These are phyloP conservation scores for Stenoptilia bipunctidactyla DNA, from an alignment of 2,888 invertebrate genomes.

Conservation along the genomic window DNA sequence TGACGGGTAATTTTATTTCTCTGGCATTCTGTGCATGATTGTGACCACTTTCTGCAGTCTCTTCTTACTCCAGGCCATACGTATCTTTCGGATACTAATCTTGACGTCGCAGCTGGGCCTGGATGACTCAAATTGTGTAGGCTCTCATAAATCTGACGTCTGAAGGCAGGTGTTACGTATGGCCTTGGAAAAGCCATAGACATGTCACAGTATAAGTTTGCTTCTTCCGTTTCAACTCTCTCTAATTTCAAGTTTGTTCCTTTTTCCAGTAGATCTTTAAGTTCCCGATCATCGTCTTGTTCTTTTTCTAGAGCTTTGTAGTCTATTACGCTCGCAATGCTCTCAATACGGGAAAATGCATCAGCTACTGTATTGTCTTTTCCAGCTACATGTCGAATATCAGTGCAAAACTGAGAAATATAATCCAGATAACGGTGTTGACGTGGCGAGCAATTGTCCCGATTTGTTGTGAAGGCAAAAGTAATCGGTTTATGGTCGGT, in stretches of 20 bases:
- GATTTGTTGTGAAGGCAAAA: neutral
- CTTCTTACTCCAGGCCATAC: neutral
- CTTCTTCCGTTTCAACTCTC: too few relatives aligned
- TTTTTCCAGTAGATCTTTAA: neutral
- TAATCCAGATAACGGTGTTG: neutral
- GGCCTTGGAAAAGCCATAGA: too few relatives aligned
- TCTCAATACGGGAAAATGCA: neutral
- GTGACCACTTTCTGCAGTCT: neutral
- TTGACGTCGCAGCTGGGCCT: neutral
- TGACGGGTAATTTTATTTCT: neutral
- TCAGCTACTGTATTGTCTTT: neutral
- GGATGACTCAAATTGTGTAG: neutral
- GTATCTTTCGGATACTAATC: neutral
- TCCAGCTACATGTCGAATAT: neutral
- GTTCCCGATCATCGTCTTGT: neutral
- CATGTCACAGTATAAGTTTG: too few relatives aligned
- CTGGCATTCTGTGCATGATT: neutral
- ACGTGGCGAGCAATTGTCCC: neutral
- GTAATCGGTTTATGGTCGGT: slow-evolving; percentile 3
- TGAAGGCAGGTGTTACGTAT: neutral
- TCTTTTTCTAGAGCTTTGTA: neutral
- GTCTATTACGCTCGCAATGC: neutral
- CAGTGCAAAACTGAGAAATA: neutral
- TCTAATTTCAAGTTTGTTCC: too few relatives aligned
- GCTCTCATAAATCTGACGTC: neutral